Evolutionary conservation across 2,797 vertebrate species (phyloP), one percentile per base, ranked within the genome.

Genomic region (Zalophus californianus): DNA sequence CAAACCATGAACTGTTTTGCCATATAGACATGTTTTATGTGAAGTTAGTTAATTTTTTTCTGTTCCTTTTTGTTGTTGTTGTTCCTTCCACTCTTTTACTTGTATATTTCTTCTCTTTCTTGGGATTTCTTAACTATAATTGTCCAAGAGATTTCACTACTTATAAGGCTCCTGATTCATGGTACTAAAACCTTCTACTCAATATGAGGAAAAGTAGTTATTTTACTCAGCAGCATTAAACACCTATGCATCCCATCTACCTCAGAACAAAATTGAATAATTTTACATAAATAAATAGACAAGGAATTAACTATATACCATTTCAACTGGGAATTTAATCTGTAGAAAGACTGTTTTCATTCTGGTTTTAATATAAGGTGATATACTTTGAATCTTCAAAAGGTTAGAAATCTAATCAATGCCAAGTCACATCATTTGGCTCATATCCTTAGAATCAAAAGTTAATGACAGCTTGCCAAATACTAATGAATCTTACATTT

Each of bases 151-250:
- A 60, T 82, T 82, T 75, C 5, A 32, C n/a, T 82, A 32, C 6
- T 64, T 86, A 3, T 75, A 70, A 82, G 29, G n/a, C 18, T 86
- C 56, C 21, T 85, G 62, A 56, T 56, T 95, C 41, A 58, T 44
- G 27, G 8, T 58, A 52, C 21, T 85, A 66, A 87, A 35, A 64
- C 10, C 60, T 93, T 87, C n/a, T 90, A 75, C 70, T 87, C 32
- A 91, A 14, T 54, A n/a, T 77, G 23, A 5, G 27, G 2, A 29
- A 72, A 78, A 73, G 35, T n/a, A 73, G 54, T 93, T 56, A 27
- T 72, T 95, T 88, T 79, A 64, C 25, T 93, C 18, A 56, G 14
- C 52, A 84, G 20, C 86, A 41, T 78, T 79, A 91, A 91, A 73
- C 6, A 25, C 56, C 2, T 62, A 56, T 41, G 12, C 41, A 48